Evolutionary conservation across 2,888 invertebrate species (phyloP), one percentile per base, ranked within the genome.

Genomic region (Aplocera efformata): DNA sequence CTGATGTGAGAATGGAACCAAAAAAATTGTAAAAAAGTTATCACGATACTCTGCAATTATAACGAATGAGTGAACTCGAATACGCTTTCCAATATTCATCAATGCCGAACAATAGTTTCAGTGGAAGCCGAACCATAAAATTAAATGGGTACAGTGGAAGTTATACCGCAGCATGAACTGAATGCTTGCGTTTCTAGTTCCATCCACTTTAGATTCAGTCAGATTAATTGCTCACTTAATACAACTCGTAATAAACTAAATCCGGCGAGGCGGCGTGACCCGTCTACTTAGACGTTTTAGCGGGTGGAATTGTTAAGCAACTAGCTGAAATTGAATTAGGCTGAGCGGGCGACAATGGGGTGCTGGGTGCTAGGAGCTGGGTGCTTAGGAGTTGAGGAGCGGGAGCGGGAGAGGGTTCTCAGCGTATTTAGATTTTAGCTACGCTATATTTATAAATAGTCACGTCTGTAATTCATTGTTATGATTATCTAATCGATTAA

Each of bases 181-280:
- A 72, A 63, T 67, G 73, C 67, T 71, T 71, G 67, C 64, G 65
- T 64, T 68, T 63, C 65, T 67, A 68, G 66, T 70, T 72, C 57
- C 46, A 62, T 60, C 63, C 63, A 71, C 69, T 74, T 68, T 58
- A 60, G 59, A 72, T 70, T 72, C 60, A 65, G 52, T 48, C 47
- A 50, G 69, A 77, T 75, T 72, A 76, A 77, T 78, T 76, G 70
- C 63, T 70, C 68, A 70, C 67, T 77, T 79, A 79, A 76, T 70
- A 69, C 63, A 69, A 63, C 62, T 78, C 61, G 73, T 75, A 76
- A 78, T 77, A 74, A 79, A 79, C 72, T 73, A 72, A 79, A 81
- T 75, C 70, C 60, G 62, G 62, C 67, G 61, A 63, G 61, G 61
- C 67, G 62, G 66, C 68, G 71, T 73, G 76, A 76, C 72, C 70